Evolutionary conservation across 2,888 invertebrate genomes (phyloP), one percentile per base, ranked within the genome.

Genomic region (Tyria jacobaeae): DNA sequence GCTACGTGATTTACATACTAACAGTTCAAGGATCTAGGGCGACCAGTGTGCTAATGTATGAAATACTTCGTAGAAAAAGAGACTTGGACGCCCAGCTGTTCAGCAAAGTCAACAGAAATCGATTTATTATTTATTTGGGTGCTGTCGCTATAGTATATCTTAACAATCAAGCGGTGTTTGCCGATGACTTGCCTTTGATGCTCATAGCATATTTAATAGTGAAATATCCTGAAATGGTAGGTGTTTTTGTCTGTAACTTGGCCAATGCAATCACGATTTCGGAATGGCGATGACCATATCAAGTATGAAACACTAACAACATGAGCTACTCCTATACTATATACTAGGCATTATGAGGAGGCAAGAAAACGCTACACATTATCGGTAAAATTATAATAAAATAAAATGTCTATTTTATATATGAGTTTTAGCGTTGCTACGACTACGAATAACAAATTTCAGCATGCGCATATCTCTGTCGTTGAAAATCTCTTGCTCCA

Each of bases 221-320:
- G 0, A 82, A 83, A 37, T 87, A 83, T 73, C 78, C 82, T 1
- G 80, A 85, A 63, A 78, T 83, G 73, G 90, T 90, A 61, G 85
- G 89, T 79, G 7, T 35, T 12, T 21, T 17, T 51, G 14, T 25
- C 15, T n/a, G 1, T 35, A 27, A 25, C n/a, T 10, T 25, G 9
- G 0, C 17, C 9, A 17, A 17, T 9, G 17, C 2, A 0, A 10
- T 41, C 21, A n/a, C n/a, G n/a, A n/a, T n/a, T n/a, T n/a, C n/a
- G n/a, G n/a, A n/a, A n/a, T n/a, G n/a, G n/a, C n/a, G n/a, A n/a
- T n/a, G n/a, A n/a, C n/a, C n/a, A n/a, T n/a, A n/a, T n/a, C n/a
- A n/a, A n/a, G n/a, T n/a, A n/a, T n/a, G n/a, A n/a, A n/a, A n/a
- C n/a, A n/a, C n/a, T n/a, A n/a, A n/a, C n/a, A n/a, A n/a, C n/a